Evolutionary conservation across 2,888 invertebrate genomes (phyloP), one percentile per base, ranked within the genome.

Genomic region (Bombylius major): DNA sequence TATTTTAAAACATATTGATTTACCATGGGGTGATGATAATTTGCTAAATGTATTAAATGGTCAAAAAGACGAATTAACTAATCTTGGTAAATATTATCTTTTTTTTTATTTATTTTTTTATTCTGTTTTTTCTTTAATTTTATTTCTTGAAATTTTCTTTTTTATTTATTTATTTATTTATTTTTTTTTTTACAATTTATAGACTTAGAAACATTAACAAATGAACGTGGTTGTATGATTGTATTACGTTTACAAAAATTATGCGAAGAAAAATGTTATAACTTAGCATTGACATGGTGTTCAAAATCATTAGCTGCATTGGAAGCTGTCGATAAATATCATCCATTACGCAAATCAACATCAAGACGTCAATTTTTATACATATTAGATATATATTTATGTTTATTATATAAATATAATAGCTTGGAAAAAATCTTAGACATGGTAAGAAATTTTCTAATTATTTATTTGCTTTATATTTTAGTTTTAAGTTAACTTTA

Each of bases 261-360:
- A 59, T 78, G 79, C 66, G 80, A 81, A 69, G 78, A 79, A 60
- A 77, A 79, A 63, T 81, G 81, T 70, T 80, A 81, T 71, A 80
- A 81, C 67, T 71, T 82, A 61, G 82, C 82, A 58, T 71, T 81
- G 55, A 78, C 78, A 67, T 75, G 82, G 64, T 78, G 79, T 47
- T 77, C 78, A 49, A 78, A 79, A 55, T 73, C 71, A 53, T 67
- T 73, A 63, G 67, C 66, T 55, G 75, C 70, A 56, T 67, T 72
- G 55, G 67, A 70, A 58, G n/a, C 14, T 9, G 55, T 57, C 4
- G 45, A 47, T 13, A n/a, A 32, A n/a, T 46, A 54, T 5, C 58
- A 59, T 52, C n/a, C 46, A 23, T 34, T 61, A 5, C 61, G 63
- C 55, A 65, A 73, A 56, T 70, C 70, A 62, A 71, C 72, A 32